Conservation (phyloP, 2,888 invertebrate species). For the Smittia aterrima region DNA sequence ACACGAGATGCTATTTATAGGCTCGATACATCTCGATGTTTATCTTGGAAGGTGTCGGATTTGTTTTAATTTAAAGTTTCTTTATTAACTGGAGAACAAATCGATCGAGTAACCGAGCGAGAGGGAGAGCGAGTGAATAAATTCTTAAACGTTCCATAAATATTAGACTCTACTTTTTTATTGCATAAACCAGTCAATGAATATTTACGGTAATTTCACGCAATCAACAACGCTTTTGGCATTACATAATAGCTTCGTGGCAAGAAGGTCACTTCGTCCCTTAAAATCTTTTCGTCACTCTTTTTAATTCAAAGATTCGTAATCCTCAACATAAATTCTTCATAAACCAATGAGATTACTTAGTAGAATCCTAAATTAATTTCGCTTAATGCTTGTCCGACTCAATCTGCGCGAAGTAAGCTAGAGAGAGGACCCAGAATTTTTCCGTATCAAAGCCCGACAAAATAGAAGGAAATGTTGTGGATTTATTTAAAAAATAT, state of each 20-base stretch:
- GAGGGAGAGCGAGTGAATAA: background rate
- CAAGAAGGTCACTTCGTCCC: background rate
- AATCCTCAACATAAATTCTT: background rate
- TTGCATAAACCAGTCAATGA: background rate
- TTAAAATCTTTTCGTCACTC: background rate
- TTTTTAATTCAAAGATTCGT: background rate
- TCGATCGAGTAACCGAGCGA: background rate
- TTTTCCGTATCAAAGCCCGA: constrained; percentile 13
- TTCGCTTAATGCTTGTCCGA: constrained; percentile 29
- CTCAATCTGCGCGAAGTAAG: background rate
- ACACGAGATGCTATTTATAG: constrained; percentile 36
- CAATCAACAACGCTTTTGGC: background rate
- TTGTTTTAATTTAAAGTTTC: constrained; percentile 6
- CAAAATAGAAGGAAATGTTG: constrained; percentile 14
- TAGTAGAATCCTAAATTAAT: constrained; percentile 19
- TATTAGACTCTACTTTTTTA: background rate
- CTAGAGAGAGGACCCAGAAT: background rate
- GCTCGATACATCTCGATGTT: constrained; percentile 1
- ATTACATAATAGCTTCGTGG: background rate
- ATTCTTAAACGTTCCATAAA: constrained; percentile 8
- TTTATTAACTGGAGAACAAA: background rate
- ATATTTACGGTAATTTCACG: background rate
- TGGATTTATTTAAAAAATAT: constrained; percentile 37
- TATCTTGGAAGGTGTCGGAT: constrained; percentile 8
- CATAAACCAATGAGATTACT: constrained; percentile 2